phyloP scores from a whole-genome alignment of 1,140 invertebrate genomes.

The Drosophila orena region DNA sequence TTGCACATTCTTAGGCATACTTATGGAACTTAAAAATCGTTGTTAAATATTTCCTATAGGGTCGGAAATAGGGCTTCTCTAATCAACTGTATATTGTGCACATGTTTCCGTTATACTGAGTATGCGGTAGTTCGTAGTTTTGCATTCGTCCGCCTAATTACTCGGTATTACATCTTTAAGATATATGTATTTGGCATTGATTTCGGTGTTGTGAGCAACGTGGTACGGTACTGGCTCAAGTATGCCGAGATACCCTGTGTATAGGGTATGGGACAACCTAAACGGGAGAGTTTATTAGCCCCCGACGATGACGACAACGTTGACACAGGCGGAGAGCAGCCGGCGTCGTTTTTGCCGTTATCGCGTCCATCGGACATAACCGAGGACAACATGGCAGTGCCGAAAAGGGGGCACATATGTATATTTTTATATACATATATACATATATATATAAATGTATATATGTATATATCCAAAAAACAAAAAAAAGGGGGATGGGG shows the following conservation, averaged over 20 bases:
- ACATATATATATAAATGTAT: neutral
- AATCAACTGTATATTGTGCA: no score
- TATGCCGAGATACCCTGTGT: neutral
- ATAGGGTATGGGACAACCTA: constrained; percentile 31
- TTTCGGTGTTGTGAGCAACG: no score
- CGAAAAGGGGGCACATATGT: constrained; percentile 9
- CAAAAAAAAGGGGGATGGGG: constrained; percentile 15
- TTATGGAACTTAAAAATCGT: no score
- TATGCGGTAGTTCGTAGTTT: no score
- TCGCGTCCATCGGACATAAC: constrained; percentile 61
- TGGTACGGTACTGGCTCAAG: no score
- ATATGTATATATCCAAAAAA: constrained; percentile 7
- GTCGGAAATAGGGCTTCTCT: no score
- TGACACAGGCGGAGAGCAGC: constrained; percentile 41
- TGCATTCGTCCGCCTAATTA: no score
- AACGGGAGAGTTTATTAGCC: constrained; percentile 73
- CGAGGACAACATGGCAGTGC: constrained; percentile 41
- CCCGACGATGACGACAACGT: constrained; percentile 34
- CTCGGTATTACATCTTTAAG: no score
- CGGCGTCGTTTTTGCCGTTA: constrained; percentile 57
- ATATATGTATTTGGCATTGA: no score
- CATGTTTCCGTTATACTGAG: no score
- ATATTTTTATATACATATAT: neutral
- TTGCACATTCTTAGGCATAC: no score
- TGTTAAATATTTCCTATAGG: no score